These are phyloP conservation scores for Falco peregrinus DNA, from an alignment of 2,797 vertebrate species.

Conservation along the genomic window DNA sequence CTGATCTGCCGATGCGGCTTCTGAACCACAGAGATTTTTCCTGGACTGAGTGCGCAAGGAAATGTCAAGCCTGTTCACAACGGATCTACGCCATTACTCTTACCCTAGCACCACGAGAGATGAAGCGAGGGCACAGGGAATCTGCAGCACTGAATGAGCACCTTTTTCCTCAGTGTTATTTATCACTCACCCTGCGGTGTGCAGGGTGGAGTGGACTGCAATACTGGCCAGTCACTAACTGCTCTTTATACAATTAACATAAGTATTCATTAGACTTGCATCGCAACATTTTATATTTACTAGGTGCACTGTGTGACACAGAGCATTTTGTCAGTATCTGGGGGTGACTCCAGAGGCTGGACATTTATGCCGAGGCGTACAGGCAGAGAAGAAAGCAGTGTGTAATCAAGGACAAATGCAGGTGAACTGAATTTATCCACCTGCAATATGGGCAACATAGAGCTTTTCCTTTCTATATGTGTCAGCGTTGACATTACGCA, in stretches of 20 bases:
- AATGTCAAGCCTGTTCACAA: neutral
- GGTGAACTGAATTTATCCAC: neutral
- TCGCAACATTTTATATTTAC: neutral
- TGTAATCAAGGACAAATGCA: neutral
- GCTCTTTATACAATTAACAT: neutral
- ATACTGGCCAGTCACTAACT: accelerated
- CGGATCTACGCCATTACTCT: neutral
- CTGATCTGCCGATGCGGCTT: neutral
- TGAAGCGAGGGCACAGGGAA: neutral
- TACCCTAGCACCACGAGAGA: neutral
- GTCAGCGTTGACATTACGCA: neutral
- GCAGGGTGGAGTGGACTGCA: neutral
- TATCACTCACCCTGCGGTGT: neutral
- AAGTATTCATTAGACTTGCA: neutral
- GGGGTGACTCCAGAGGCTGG: neutral
- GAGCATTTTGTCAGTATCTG: neutral
- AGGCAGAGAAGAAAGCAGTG: neutral
- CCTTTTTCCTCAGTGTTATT: neutral
- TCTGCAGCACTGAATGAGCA: neutral
- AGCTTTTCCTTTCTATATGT: neutral
- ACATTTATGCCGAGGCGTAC: neutral
- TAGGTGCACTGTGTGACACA: neutral
- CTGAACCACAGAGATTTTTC: neutral
- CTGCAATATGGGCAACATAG: accelerated
- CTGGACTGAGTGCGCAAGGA: neutral